A percentile compares a stretch with the other conserved stretches of the same genome.
Evolutionary conservation across 2,797 vertebrate species (phyloP).

Genomic region (Sebastes steindachneri): DNA sequence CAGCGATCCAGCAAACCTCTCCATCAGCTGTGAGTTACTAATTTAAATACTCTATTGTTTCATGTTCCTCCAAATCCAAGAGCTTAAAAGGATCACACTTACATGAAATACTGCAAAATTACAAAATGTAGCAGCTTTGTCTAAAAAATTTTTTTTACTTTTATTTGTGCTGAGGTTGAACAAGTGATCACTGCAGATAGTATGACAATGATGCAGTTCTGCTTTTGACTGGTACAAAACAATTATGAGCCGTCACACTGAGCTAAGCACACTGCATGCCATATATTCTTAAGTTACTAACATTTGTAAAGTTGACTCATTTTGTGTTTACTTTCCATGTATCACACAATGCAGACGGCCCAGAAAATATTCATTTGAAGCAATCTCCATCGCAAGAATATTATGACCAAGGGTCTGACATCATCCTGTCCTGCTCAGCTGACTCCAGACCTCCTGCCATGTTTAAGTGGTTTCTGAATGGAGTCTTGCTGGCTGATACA

Average conservation of each 20-base stretch:
- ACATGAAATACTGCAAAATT: not conserved
- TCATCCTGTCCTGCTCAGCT: constrained; percentile 59
- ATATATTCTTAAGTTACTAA: not conserved
- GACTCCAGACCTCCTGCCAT: constrained; percentile 53
- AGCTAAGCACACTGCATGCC: not conserved
- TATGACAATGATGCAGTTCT: not conserved
- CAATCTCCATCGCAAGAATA: constrained; percentile 4
- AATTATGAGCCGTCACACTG: not conserved
- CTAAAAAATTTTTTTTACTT: not conserved
- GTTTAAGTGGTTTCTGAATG: constrained; percentile 58
- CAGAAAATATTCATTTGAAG: constrained; percentile 46
- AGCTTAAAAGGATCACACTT: not conserved
- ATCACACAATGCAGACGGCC: constrained; percentile 53
- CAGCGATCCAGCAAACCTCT: constrained; percentile 43
- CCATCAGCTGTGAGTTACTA: constrained; percentile 65
- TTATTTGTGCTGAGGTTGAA: not conserved
- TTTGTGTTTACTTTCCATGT: not conserved
- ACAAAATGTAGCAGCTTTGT: not conserved
- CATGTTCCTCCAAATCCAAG: not conserved
- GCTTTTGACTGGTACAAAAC: not conserved
- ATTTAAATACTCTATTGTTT: not conserved
- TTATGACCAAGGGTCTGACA: constrained; percentile 40
- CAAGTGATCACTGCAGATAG: not conserved
- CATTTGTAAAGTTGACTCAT: not conserved
- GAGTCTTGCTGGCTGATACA: not conserved